A percentile compares a stretch with the other conserved stretches of the same genome.
Evolutionary conservation across 1,140 invertebrate genomes (phyloP).

Genomic region (Odontomachus brunneus): DNA sequence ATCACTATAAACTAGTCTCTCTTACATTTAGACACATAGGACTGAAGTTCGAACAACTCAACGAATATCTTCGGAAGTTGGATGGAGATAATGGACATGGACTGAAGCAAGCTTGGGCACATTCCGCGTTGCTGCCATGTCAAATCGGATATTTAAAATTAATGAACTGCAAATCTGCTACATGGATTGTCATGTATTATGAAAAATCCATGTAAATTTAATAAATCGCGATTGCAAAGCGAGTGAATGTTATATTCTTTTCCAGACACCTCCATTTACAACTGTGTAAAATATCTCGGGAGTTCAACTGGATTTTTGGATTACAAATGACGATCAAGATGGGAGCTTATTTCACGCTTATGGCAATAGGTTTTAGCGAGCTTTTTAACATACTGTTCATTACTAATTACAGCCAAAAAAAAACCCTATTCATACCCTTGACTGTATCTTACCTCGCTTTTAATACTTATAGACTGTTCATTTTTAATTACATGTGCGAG

Average conservation of each 20-base stretch:
- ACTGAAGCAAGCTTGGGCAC: background rate
- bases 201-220: background rate
- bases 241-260: background rate
- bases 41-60: conserved; percentile 18
- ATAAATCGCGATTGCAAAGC: background rate
- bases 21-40: background rate
- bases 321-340: conserved; percentile 14
- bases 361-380: background rate
- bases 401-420: background rate
- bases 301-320: conserved; percentile 19
- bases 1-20: background rate
- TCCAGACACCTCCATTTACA: conserved; percentile 33
- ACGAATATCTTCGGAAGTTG: background rate
- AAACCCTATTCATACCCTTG: background rate
- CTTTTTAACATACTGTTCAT: background rate
- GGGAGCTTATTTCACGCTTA: background rate
- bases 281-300: conserved; percentile 3
- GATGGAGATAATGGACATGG: background rate
- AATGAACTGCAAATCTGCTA: background rate
- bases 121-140: background rate
- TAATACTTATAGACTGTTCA: background rate
- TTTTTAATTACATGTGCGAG: conserved; percentile 16
- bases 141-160: background rate
- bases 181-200: conserved; percentile 14
- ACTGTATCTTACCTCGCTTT: background rate